Conservation (phyloP, 2,797 vertebrate species). For the Smutsia gigantea region DNA sequence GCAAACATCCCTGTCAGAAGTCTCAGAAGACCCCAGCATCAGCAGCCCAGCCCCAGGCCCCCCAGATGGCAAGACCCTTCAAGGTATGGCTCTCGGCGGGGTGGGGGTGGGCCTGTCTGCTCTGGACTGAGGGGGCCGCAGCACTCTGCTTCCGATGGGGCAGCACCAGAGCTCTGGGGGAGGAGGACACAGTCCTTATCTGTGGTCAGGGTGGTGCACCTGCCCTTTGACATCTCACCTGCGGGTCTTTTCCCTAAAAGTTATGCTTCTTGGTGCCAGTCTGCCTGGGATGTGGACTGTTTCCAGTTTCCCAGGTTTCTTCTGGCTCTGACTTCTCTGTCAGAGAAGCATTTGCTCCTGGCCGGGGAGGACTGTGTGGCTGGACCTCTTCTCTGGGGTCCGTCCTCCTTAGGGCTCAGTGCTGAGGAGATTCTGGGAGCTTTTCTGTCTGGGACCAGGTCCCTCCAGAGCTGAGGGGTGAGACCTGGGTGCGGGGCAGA, state of each 20-base stretch:
- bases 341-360: neutral
- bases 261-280: neutral
- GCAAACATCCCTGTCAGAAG: constrained; percentile 63
- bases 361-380: neutral
- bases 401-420: neutral
- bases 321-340: neutral
- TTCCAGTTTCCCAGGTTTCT: neutral
- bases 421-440: neutral
- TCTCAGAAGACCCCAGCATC: constrained; percentile 34
- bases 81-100: constrained; percentile 86
- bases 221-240: neutral
- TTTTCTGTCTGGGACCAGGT: neutral
- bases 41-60: constrained; percentile 69
- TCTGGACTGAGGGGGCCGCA: neutral
- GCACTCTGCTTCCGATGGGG: neutral
- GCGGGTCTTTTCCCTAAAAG: neutral
- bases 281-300: neutral
- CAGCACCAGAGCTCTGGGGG: neutral
- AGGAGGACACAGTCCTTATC: neutral
- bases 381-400: neutral
- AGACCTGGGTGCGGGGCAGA: too few relatives aligned
- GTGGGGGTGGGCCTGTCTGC: too few relatives aligned
- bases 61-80: constrained; percentile 88
- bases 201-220: neutral
- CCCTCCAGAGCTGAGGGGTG: neutral